Evolutionary conservation across 2,888 invertebrate genomes (phyloP).

Genomic region (Spilarctia lutea): DNA sequence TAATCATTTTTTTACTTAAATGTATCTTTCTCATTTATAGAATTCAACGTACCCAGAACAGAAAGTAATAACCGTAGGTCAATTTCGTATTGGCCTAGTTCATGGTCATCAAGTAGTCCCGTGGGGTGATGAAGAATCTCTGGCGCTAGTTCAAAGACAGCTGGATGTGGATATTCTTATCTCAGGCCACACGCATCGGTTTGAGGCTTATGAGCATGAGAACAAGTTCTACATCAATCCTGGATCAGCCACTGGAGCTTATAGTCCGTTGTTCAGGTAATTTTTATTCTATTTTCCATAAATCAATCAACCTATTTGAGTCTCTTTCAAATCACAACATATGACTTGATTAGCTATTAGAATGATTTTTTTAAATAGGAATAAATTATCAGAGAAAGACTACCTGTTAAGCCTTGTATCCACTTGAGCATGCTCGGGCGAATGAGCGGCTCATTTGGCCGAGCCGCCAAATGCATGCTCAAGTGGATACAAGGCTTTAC

Average conservation of each 20-base stretch:
- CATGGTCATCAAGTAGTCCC: constrained; percentile 99
- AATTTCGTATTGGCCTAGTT: constrained; percentile 98
- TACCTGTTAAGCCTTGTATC: too few relatives aligned
- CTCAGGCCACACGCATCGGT: constrained; percentile 99
- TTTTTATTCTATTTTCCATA: not conserved
- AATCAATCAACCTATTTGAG: not conserved
- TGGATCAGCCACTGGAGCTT: constrained; percentile 99
- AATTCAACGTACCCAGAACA: constrained; percentile 98
- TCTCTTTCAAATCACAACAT: too few relatives aligned
- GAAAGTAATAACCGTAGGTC: constrained; percentile 99
- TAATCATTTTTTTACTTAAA: not conserved
- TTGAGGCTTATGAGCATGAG: constrained; percentile 99
- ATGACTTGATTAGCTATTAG: too few relatives aligned
- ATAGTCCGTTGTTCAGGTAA: constrained; percentile 96
- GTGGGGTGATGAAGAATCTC: constrained; percentile 97
- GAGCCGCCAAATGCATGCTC: too few relatives aligned
- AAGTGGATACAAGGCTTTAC: too few relatives aligned
- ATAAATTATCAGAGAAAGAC: too few relatives aligned
- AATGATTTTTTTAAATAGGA: too few relatives aligned
- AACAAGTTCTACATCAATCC: constrained; percentile 99
- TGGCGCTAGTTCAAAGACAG: constrained; percentile 97
- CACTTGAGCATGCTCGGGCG: too few relatives aligned
- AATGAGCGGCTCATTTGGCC: too few relatives aligned
- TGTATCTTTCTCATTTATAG: constrained; percentile 81
- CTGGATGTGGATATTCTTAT: constrained; percentile 99